Evolutionary conservation across 2,888 invertebrate species (phyloP), one percentile per base, ranked within the genome.

Genomic region (Zaprionus bogoriensis): DNA sequence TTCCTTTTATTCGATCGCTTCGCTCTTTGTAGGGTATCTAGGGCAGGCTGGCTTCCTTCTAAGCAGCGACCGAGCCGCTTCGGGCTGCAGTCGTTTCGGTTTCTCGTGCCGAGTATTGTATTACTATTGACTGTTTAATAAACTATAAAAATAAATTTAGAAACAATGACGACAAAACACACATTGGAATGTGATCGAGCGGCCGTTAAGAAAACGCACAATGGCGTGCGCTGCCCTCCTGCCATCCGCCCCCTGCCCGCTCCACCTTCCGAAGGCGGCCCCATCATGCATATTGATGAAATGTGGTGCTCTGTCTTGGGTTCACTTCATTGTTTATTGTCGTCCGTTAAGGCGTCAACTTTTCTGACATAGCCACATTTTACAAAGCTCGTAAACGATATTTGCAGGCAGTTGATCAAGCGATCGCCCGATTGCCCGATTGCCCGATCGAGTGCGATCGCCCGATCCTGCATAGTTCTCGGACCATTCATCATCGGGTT

Each of bases 201-300:
- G 79, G 70, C 81, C 57, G 74, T 77, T 68, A 74, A 74, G 69
- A 70, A 67, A 65, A 50, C 65, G 63, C 64, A 82, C 85, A 84
- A 79, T 79, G 79, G 79, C 85, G 85, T 85, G 79, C 85, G 79
- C 82, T 81, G 59, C 42, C 60, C 23, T 3, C 28, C 25, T 20
- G 20, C 7, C 28, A 1, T 20, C 25, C 41, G 3, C 28, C 3
- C 19, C 41, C 12, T 12, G 17, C 39, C 32, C 32, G n/a, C 36
- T 14, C 30, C 53, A 25, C 45, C 59, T 46, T 28, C 4, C 28
- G 14, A 44, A 45, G n/a, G 48, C 61, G 54, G 62, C 68, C 75
- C 85, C 82, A 77, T 86, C 81, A 86, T 82, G 82, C 84, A 86
- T 87, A 82, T 82, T 82, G 82, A 86, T 86, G 80, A 83, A 61